Evolutionary conservation across 1,140 invertebrate species (phyloP), one percentile per base, ranked within the genome.

Genomic region (Sycophila sp.): DNA sequence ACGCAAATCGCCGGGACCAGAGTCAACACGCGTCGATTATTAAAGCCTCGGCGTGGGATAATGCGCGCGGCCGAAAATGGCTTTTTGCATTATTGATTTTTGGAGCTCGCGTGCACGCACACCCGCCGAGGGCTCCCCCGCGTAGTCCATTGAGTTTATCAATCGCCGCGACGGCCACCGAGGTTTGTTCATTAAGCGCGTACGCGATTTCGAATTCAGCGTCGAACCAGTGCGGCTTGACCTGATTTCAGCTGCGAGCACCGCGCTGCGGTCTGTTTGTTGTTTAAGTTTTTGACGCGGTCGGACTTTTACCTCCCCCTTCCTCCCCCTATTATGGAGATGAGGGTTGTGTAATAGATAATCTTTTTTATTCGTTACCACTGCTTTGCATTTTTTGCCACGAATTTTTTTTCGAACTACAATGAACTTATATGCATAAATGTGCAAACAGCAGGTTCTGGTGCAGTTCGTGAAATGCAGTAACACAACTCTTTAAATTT

Each of bases 161-260:
- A 56, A 34, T 56, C 11, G 30, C 2, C n/a, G n/a, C 30, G 26
- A 19, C 19, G 53, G 26, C 10, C 24, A n/a, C n/a, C n/a, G n/a
- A n/a, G n/a, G n/a, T n/a, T 56, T 28, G 53, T 56, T 56, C 53
- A 56, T 36, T 56, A 56, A 32, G n/a, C 28, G 51, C 19, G 1
- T 2, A n/a, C 17, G 15, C 8, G 11, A 53, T 53, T 36, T 38
- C 4, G 40, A 15, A 24, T 55, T 19, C 10, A 49, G 49, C 15
- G 26, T 22, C 3, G 26, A 53, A 2, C 26, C 42, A 24, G 2
- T 4, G 49, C 26, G 15, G 49, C 30, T 56, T 36, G 30, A 56
- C 53, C 53, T 34, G 28, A 56, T 56, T 56, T 19, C 53, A 7
- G 24, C 6, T 24, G 2, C 42, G 42, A 22, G 17, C 24, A 22